phyloP scores from a whole-genome alignment of 1,140 invertebrate species.

The Drosophila erecta region DNA sequence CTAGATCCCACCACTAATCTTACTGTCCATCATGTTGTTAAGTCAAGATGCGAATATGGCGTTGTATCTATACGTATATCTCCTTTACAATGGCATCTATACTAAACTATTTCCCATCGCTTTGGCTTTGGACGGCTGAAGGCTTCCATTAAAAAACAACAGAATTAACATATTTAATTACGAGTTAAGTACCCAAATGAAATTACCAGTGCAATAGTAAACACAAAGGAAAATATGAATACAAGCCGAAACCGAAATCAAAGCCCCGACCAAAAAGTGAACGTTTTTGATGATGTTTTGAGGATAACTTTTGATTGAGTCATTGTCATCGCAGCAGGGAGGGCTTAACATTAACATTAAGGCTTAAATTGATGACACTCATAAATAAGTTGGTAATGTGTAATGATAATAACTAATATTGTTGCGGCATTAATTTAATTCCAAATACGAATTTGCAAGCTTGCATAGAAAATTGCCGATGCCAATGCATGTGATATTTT shows the following conservation, averaged over 20 bases:
- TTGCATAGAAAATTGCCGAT: slow-evolving; percentile 33
- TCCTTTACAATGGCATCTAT: slow-evolving; percentile 19
- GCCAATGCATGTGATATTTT: slow-evolving; percentile 2
- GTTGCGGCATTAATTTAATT: slow-evolving; percentile 43
- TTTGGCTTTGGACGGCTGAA: slow-evolving; percentile 59
- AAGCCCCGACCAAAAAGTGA: slow-evolving; percentile 23
- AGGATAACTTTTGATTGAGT: slow-evolving; percentile 20
- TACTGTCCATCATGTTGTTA: slow-evolving; percentile 5
- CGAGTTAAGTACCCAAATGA: slow-evolving; percentile 41
- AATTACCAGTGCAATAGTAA: slow-evolving; percentile 58
- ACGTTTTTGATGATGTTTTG: slow-evolving; percentile 6
- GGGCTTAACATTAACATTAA: slow-evolving; percentile 1
- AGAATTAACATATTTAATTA: slow-evolving; percentile 74
- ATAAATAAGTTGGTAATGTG: slow-evolving; percentile 55
- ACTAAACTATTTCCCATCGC: slow-evolving; percentile 56
- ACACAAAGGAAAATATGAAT: slow-evolving; percentile 8
- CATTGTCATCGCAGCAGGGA: slow-evolving; percentile 4
- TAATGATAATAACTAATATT: slow-evolving; percentile 51
- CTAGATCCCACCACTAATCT: neutral
- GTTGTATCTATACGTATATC: neutral
- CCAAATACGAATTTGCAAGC: slow-evolving; percentile 23
- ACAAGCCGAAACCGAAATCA: slow-evolving; percentile 29
- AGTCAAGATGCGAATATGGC: slow-evolving; percentile 5
- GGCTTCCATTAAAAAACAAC: slow-evolving; percentile 61
- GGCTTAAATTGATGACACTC: slow-evolving; percentile 72